phyloP scores from a whole-genome alignment of 2,113 vertebrate genomes.

The Equus quagga region DNA sequence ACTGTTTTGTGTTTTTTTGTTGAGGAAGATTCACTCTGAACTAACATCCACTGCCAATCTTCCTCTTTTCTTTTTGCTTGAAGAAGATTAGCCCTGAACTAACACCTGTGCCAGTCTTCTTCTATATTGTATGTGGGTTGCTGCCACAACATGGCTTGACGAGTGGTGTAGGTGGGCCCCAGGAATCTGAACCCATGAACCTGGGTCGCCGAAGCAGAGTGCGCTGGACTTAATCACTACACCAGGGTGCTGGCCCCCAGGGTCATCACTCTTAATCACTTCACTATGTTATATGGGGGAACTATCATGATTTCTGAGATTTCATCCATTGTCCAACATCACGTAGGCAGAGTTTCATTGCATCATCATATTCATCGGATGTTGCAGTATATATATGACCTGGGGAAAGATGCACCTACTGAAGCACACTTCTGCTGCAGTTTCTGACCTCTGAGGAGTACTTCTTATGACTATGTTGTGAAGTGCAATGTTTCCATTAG shows the following conservation, averaged over 20 bases:
- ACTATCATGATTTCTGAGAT: background rate
- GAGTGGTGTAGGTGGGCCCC: too few relatives aligned
- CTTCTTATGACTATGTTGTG: background rate
- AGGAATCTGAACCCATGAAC: too few relatives aligned
- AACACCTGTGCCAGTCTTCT: too few relatives aligned
- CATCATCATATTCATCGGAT: background rate
- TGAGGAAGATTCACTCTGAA: too few relatives aligned
- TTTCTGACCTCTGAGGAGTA: background rate
- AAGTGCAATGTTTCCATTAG: slow-evolving; percentile 36
- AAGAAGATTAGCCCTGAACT: too few relatives aligned
- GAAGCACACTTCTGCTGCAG: background rate
- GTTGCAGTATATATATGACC: background rate
- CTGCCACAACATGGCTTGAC: too few relatives aligned
- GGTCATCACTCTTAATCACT: background rate
- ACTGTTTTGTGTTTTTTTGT: too few relatives aligned
- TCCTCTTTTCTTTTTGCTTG: too few relatives aligned
- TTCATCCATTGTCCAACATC: background rate
- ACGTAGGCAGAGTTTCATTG: background rate
- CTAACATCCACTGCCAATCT: too few relatives aligned
- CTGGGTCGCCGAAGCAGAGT: too few relatives aligned
- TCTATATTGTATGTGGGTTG: too few relatives aligned
- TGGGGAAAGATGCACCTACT: background rate
- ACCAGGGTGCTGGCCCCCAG: background rate
- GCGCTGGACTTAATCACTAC: too few relatives aligned
- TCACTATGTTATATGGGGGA: background rate